Percentiles rank a stretch among this genome's conserved stretches.
These are phyloP conservation scores for Antennarius striatus DNA, from an alignment of 2,113 vertebrate genomes.

Conservation along the genomic window DNA sequence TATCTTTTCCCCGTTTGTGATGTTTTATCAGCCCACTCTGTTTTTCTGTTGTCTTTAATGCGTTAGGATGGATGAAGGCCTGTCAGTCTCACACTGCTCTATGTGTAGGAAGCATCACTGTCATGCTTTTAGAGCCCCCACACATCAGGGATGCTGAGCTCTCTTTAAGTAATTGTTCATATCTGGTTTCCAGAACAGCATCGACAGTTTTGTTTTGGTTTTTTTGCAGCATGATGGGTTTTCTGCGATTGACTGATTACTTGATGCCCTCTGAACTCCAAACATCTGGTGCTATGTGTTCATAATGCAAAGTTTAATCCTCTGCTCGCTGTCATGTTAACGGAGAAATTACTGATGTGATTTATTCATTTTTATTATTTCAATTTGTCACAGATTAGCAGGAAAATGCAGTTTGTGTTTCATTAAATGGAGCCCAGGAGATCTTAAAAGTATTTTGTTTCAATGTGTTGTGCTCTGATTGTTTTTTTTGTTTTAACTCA, in stretches of 20 bases:
- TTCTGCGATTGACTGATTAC: background rate
- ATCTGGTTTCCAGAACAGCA: background rate
- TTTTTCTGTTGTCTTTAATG: slow-evolving; percentile 3
- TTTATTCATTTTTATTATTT: too few relatives aligned
- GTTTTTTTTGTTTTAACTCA: too few relatives aligned
- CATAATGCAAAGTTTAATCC: background rate
- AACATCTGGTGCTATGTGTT: background rate
- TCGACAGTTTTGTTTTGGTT: background rate
- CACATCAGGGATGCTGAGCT: slow-evolving; percentile 5
- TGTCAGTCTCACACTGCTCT: slow-evolving; percentile 17
- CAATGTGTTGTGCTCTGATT: background rate
- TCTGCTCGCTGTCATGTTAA: too few relatives aligned
- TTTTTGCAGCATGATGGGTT: background rate
- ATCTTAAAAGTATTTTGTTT: background rate
- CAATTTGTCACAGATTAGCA: too few relatives aligned
- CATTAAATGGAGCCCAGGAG: background rate
- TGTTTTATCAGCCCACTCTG: slow-evolving; percentile 5
- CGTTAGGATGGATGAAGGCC: slow-evolving; percentile 25
- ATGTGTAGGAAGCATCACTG: slow-evolving; percentile 10
- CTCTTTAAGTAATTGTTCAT: background rate
- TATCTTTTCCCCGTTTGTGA: background rate
- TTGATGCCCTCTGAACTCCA: background rate
- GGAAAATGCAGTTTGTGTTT: background rate
- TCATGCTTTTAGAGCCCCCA: background rate
- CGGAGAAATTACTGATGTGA: too few relatives aligned